These are phyloP conservation scores for Cynocephalus volans DNA, from an alignment of 2,113 vertebrate species.

Conservation along the genomic window DNA sequence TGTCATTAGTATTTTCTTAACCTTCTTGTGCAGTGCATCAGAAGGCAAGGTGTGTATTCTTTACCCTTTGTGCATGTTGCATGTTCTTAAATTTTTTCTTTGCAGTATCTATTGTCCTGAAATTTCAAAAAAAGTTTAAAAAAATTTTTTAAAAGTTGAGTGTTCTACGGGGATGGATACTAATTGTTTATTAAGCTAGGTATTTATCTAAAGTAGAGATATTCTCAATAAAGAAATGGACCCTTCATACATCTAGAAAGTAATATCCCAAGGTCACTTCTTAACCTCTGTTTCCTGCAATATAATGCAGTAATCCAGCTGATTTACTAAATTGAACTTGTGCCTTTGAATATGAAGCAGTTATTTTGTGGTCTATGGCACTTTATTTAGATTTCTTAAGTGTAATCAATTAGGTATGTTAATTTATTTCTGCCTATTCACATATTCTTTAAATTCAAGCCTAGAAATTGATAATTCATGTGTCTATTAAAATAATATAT, in stretches of 20 bases:
- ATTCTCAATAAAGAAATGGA: slow-evolving; percentile 33
- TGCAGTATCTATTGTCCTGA: background rate
- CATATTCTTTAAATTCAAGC: slow-evolving; percentile 51
- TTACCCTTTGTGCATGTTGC: slow-evolving; percentile 7
- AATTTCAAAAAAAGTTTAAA: slow-evolving; percentile 14
- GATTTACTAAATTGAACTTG: background rate
- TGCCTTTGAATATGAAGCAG: slow-evolving; percentile 63
- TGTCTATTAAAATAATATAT: slow-evolving; percentile 64
- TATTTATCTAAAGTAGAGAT: slow-evolving; percentile 55
- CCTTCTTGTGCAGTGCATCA: slow-evolving; percentile 24
- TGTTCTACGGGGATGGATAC: background rate
- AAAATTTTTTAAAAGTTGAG: background rate
- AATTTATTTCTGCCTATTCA: slow-evolving; percentile 60
- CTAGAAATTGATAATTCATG: slow-evolving; percentile 63
- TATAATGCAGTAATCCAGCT: background rate
- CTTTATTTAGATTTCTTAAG: slow-evolving; percentile 74
- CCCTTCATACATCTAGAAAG: background rate
- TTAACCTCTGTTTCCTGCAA: slow-evolving; percentile 43
- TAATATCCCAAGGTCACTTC: slow-evolving; percentile 65
- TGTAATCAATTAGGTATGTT: slow-evolving; percentile 56
- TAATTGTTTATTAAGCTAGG: slow-evolving; percentile 20
- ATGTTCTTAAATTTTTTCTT: slow-evolving; percentile 52
- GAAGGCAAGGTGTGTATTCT: slow-evolving; percentile 35
- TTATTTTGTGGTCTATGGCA: slow-evolving; percentile 46
- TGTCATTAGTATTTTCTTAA: slow-evolving; percentile 45